Percentiles rank a stretch among this genome's conserved stretches.
These are phyloP conservation scores for Sylvia borin DNA, from an alignment of 2,797 vertebrate genomes.

Conservation along the genomic window DNA sequence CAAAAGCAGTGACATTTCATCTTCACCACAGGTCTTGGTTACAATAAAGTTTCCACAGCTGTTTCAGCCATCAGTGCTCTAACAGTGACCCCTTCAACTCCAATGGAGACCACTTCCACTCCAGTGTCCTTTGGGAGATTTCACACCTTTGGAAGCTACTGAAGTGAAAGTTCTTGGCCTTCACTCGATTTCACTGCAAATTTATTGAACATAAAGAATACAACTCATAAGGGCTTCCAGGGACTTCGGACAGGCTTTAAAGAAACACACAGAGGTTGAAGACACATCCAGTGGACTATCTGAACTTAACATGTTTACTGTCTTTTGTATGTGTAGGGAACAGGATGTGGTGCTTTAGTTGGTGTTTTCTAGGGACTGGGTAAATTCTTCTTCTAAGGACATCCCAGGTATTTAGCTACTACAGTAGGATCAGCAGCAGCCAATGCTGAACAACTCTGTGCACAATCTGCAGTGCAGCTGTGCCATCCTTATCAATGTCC, in stretches of 20 bases:
- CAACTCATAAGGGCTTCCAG: neutral
- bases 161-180: constrained; percentile 8
- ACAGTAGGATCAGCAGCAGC: neutral
- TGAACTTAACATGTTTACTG: neutral
- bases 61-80: neutral
- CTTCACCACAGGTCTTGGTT: neutral
- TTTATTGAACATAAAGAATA: neutral
- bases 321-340: neutral
- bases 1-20: constrained; percentile 26
- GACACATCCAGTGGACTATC: neutral
- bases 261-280: neutral
- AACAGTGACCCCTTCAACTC: neutral
- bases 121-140: constrained; percentile 5
- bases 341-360: neutral
- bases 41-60: neutral
- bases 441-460: neutral
- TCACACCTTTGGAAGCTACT: constrained; percentile 32
- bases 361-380: neutral
- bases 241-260: neutral
- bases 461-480: neutral
- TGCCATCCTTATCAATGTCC: neutral
- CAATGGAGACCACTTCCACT: neutral
- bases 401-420: neutral
- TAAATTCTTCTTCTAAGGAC: neutral
- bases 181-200: neutral